Evolutionary conservation across 2,113 vertebrate genomes (phyloP).

Genomic region (Chinchilla lanigera): DNA sequence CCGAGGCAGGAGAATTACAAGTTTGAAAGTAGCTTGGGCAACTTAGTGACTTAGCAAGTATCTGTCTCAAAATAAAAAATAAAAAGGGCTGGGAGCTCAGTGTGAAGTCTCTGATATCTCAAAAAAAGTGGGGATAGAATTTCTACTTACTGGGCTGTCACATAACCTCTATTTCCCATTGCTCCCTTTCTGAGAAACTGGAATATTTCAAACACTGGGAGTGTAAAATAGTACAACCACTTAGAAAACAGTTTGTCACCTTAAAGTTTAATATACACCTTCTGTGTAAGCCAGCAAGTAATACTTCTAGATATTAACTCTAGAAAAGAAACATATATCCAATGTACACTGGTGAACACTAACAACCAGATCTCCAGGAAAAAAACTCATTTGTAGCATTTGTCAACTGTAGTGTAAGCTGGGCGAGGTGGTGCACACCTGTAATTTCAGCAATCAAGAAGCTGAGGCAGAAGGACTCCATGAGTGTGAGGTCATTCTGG

Average conservation of each 20-base stretch:
- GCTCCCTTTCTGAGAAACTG: constrained; percentile 9
- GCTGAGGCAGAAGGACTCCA: neutral
- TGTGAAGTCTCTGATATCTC: neutral
- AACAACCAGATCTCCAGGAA: constrained; percentile 20
- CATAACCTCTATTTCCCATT: constrained; percentile 15
- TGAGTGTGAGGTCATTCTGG: neutral
- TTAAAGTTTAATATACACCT: constrained; percentile 3
- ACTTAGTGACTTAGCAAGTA: neutral
- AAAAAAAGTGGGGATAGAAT: neutral
- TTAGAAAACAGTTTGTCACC: constrained; percentile 31
- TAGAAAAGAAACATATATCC: constrained; percentile 10
- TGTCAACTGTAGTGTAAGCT: neutral
- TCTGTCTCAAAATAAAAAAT: neutral
- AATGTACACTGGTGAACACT: constrained; percentile 24
- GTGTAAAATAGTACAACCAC: neutral
- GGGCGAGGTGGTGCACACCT: neutral
- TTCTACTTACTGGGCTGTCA: neutral
- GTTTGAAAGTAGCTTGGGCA: neutral
- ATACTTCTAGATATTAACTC: constrained; percentile 11
- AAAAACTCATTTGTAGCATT: constrained; percentile 28
- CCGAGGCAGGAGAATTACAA: neutral
- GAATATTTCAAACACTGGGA: neutral
- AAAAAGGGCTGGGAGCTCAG: neutral
- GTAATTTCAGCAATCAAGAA: neutral
- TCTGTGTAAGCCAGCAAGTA: neutral